These are phyloP conservation scores for Galeruca laticollis DNA, from an alignment of 2,888 invertebrate genomes.

Conservation along the genomic window DNA sequence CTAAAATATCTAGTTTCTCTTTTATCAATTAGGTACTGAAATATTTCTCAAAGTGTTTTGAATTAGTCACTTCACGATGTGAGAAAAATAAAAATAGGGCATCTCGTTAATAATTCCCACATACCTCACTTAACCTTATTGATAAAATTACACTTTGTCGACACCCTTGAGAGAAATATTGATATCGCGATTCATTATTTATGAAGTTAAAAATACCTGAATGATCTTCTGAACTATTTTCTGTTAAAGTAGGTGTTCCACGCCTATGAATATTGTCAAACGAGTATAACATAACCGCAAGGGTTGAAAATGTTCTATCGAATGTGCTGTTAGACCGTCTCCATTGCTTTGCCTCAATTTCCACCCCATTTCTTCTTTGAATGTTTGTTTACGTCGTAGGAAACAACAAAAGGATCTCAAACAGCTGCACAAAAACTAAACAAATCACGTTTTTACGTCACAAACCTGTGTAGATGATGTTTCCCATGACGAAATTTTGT, in stretches of 20 bases:
- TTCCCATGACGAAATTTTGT: slow-evolving; percentile 25
- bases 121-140: no score
- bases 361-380: slow-evolving; percentile 50
- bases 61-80: no score
- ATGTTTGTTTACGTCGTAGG: slow-evolving; percentile 53
- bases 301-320: slow-evolving; percentile 58
- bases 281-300: slow-evolving; percentile 53
- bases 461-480: slow-evolving; percentile 7
- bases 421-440: slow-evolving; percentile 38
- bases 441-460: slow-evolving; percentile 17
- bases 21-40: no score
- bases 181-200: not conserved
- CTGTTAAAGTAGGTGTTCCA: slow-evolving; percentile 9
- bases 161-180: no score
- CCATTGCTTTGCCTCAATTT: slow-evolving; percentile 57
- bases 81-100: no score
- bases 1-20: no score
- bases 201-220: not conserved
- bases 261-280: slow-evolving; percentile 35
- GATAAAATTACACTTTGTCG: no score
- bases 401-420: slow-evolving; percentile 42
- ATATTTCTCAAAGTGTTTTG: no score
- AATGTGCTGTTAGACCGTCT: slow-evolving; percentile 58
- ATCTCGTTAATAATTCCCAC: not conserved
- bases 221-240: not conserved